Evolutionary conservation across 2,888 invertebrate genomes (phyloP), one percentile per base, ranked within the genome.

Genomic region (Torymus texanus): DNA sequence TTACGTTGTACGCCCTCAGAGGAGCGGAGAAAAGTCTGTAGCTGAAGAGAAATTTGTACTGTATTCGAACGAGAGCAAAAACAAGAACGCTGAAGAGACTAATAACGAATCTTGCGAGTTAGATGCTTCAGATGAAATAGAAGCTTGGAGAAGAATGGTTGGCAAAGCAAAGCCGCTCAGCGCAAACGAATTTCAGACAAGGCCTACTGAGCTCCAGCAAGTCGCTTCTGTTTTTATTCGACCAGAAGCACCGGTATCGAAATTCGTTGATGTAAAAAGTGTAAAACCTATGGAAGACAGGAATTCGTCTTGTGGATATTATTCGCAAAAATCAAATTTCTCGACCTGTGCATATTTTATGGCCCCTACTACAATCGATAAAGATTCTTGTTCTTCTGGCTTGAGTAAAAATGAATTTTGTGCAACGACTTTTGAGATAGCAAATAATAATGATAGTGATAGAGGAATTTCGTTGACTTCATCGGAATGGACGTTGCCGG

Each of bases 191-290:
- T 0, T n/a, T 0, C 55, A 71, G 11, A 13, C 59, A 0, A 8
- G 24, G 14, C 21, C 51, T 4, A 12, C 18, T 10, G 18, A 74
- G 0, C 11, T 75, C 2, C 51, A 79, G 53, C 56, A 56, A 8
- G 56, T 70, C 18, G 82, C 82, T 2, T 75, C 80, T 51, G 29
- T 86, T 13, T 85, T 84, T 3, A 86, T 87, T 51, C 83, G 83
- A 3, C 88, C 88, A 0, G 87, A 88, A 70, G 84, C 87, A 3
- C 87, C 87, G 0, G 58, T 75, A 51, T 84, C 84, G 2, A 85
- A 84, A 29, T 50, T 83, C 3, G 41, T 8, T 41, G 88, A 88
- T 55, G 80, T 85, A 0, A 81, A 82, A 63, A 79, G 81, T 8
- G 81, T 86, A 11, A 85, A 68, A 2, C 24, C 84, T 1, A 16